A percentile compares a stretch with the other conserved stretches of the same genome.
Evolutionary conservation across 2,113 vertebrate genomes (phyloP).

Genomic region (Plecturocebus donacophilus): DNA sequence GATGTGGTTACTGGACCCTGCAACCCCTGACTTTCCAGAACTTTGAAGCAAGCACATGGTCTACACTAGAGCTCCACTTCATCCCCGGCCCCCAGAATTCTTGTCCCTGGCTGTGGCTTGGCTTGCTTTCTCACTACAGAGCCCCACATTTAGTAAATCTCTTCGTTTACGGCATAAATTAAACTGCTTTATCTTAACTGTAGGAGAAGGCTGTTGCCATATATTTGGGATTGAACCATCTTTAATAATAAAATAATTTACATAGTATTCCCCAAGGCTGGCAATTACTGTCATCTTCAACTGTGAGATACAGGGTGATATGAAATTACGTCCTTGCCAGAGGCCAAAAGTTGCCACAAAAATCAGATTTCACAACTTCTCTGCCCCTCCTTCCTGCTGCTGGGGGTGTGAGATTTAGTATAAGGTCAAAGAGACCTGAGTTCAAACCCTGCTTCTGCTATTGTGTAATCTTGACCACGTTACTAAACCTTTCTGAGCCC

Average conservation of each 20-base stretch:
- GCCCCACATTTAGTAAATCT: background rate
- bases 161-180: background rate
- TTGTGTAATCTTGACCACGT: background rate
- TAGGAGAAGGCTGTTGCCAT: background rate
- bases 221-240: background rate
- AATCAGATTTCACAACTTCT: background rate
- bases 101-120: background rate
- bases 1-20: background rate
- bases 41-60: background rate
- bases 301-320: background rate
- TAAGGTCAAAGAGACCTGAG: background rate
- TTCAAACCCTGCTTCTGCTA: conserved; percentile 1
- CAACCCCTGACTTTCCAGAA: background rate
- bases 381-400: background rate
- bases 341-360: background rate
- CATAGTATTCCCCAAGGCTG: background rate
- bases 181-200: background rate
- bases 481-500: background rate
- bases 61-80: background rate
- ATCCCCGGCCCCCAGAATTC: background rate
- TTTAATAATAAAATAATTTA: conserved; percentile 29
- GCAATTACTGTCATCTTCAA: background rate
- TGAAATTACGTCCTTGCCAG: background rate
- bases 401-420: background rate
- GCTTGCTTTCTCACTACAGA: background rate